phyloP scores from a whole-genome alignment of 2,113 vertebrate species.

The Pseudorhombus dupliciocellatus region DNA sequence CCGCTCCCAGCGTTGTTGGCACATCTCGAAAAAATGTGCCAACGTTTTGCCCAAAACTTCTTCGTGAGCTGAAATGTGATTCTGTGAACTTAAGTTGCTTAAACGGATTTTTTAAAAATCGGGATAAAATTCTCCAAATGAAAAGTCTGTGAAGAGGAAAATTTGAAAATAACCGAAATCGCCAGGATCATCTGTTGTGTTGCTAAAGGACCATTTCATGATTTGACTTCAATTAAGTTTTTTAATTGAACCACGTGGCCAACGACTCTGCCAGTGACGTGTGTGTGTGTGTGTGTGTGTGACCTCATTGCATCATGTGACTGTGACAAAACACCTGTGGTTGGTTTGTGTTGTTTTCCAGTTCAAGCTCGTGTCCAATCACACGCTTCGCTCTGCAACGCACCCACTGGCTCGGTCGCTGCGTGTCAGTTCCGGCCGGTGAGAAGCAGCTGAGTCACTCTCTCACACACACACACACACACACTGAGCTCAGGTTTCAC shows the following conservation, averaged over 20 bases:
- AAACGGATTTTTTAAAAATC: too few species aligned
- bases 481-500: slow-evolving; percentile 53
- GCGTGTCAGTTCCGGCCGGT: slow-evolving; percentile 8
- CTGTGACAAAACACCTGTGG: slow-evolving; percentile 41
- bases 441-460: slow-evolving; percentile 69
- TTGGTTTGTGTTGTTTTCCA: slow-evolving; percentile 41
- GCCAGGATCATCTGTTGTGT: too few species aligned
- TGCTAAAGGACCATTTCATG: too few species aligned
- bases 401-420: slow-evolving; percentile 56
- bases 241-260: too few species aligned
- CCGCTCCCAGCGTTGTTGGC: not conserved
- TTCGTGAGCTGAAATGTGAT: too few species aligned
- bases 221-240: too few species aligned
- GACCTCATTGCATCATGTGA: slow-evolving; percentile 28
- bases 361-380: slow-evolving; percentile 49
- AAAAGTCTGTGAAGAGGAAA: too few species aligned
- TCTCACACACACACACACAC: slow-evolving; percentile 20
- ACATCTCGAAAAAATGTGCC: too few species aligned
- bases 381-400: slow-evolving; percentile 28
- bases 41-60: too few species aligned
- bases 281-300: not conserved
- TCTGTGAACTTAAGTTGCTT: too few species aligned
- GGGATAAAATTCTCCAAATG: too few species aligned
- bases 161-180: too few species aligned
- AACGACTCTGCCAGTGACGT: not conserved